Evolutionary conservation across 2,888 invertebrate species (phyloP), one percentile per base, ranked within the genome.

Genomic region (Embidobia sp.): DNA sequence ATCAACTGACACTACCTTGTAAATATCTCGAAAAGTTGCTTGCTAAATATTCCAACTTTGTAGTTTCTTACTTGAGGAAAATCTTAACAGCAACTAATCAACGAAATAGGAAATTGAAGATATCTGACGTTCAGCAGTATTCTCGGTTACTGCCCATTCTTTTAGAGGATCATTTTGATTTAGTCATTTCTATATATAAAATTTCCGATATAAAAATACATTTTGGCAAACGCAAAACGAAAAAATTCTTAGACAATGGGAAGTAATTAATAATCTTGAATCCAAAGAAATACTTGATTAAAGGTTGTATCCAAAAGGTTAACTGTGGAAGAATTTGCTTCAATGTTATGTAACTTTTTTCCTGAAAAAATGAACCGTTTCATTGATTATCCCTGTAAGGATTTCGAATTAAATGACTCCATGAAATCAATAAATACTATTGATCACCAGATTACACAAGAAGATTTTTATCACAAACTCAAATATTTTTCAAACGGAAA

Each of bases 211-310:
- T 16, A 13, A 0, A 1, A 0, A 78, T 0, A 2, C 2, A 0
- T 13, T 85, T 0, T 27, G 85, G 85, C 16, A 84, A 81, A 1
- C 84, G 77, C 42, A 73, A 75, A 0, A 61, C 82, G 0, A 77
- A 63, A 3, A 69, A 67, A 22, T 85, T 88, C 29, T 18, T 88
- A 18, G 85, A 84, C 10, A 81, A 81, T 40, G 84, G 80, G 7
- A 74, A 59, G 0, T n/a, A n/a, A n/a, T n/a, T n/a, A n/a, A n/a
- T n/a, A n/a, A n/a, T n/a, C n/a, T n/a, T n/a, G n/a, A n/a, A n/a
- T n/a, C n/a, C n/a, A n/a, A n/a, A n/a, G n/a, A n/a, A n/a, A n/a
- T n/a, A n/a, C n/a, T n/a, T n/a, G n/a, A n/a, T n/a, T n/a, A n/a
- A n/a, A n/a, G n/a, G n/a, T n/a, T n/a, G n/a, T n/a, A n/a, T n/a